Percentiles rank a stretch among this genome's conserved stretches.
These are phyloP conservation scores for Microcaecilia unicolor DNA, from an alignment of 2,797 vertebrate species.

Conservation along the genomic window DNA sequence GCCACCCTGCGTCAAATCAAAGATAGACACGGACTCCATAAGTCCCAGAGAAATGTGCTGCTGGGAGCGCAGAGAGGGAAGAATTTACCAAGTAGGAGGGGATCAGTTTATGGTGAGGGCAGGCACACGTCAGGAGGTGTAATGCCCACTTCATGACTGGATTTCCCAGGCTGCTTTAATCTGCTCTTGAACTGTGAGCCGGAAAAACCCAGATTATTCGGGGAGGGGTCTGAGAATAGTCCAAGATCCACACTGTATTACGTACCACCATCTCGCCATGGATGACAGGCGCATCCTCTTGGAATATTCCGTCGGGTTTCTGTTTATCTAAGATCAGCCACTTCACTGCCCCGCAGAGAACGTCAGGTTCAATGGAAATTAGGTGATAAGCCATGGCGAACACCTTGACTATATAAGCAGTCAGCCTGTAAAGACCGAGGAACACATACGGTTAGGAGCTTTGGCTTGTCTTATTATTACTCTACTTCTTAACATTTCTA, in stretches of 20 bases:
- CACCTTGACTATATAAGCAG: constrained; percentile 62
- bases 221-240: not conserved
- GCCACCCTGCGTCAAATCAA: constrained; percentile 12
- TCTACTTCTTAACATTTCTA: too few relatives aligned
- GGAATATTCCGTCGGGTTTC: constrained; percentile 24
- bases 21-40: not conserved
- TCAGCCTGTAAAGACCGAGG: constrained; percentile 45
- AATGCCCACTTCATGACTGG: too few relatives aligned
- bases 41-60: too few relatives aligned
- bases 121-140: too few relatives aligned
- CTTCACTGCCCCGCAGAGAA: constrained; percentile 48
- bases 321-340: constrained; percentile 46
- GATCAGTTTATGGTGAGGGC: too few relatives aligned
- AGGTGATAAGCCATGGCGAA: constrained; percentile 45
- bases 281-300: constrained; percentile 41
- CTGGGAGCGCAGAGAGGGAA: too few relatives aligned
- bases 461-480: too few relatives aligned
- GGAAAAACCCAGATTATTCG: too few relatives aligned
- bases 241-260: not conserved
- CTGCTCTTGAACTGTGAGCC: too few relatives aligned
- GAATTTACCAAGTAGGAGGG: too few relatives aligned
- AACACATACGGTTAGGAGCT: not conserved
- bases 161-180: too few relatives aligned
- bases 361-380: constrained; percentile 10
- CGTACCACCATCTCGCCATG: constrained; percentile 38